Evolutionary conservation across 2,888 invertebrate species (phyloP).

Genomic region (Habroteleia sp.): DNA sequence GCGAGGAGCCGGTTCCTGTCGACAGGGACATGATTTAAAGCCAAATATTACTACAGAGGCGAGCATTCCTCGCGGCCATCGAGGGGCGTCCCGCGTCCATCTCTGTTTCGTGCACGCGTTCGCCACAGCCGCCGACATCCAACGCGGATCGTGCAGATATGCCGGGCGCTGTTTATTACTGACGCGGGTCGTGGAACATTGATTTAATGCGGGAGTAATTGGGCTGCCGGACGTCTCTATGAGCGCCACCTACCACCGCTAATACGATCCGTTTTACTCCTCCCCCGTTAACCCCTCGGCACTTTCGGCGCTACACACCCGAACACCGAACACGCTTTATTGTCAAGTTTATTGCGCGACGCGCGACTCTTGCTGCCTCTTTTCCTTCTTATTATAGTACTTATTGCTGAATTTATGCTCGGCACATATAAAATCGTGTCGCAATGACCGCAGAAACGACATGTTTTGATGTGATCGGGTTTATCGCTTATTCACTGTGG

Average conservation of each 20-base stretch:
- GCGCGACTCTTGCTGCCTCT: constrained; percentile 48
- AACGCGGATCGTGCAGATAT: constrained; percentile 73
- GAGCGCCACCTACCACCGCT: constrained; percentile 73
- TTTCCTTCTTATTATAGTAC: constrained; percentile 52
- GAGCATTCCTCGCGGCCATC: constrained; percentile 76
- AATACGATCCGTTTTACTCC: constrained; percentile 64
- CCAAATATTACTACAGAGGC: constrained; percentile 80
- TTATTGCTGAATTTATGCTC: constrained; percentile 51
- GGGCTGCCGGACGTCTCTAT: constrained; percentile 79
- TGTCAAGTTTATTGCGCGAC: constrained; percentile 75
- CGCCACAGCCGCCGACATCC: constrained; percentile 39
- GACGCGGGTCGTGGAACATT: constrained; percentile 76
- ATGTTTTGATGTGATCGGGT: constrained; percentile 10
- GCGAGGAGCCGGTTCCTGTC: constrained; percentile 72
- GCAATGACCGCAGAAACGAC: constrained; percentile 20
- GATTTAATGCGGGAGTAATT: constrained; percentile 81
- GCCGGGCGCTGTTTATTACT: constrained; percentile 79
- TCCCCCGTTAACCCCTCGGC: constrained; percentile 22
- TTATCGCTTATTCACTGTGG: constrained; percentile 19
- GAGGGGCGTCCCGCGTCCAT: constrained; percentile 56
- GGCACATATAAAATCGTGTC: constrained; percentile 33
- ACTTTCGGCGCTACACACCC: constrained; percentile 41
- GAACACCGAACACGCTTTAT: constrained; percentile 70
- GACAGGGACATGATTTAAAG: constrained; percentile 81
- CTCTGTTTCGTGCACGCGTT: constrained; percentile 64